phyloP scores from a whole-genome alignment of 2,888 invertebrate species.

The Bedellia somnulentella region DNA sequence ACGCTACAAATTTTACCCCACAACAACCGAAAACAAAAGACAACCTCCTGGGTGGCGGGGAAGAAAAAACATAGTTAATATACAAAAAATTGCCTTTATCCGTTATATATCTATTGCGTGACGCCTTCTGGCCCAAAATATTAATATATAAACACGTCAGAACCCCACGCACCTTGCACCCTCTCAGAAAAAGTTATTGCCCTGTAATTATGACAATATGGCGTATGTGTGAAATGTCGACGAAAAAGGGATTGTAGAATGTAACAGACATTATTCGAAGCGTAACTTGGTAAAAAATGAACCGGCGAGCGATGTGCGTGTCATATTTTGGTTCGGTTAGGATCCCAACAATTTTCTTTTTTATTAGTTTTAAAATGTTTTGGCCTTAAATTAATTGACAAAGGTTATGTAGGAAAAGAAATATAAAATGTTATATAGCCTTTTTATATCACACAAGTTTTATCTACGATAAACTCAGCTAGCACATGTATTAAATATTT shows the following conservation, averaged over 20 bases:
- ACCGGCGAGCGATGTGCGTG: too few relatives aligned
- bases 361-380: neutral
- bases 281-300: neutral
- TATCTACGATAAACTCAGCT: too few relatives aligned
- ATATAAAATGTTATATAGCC: neutral
- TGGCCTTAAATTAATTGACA: neutral
- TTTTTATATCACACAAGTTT: neutral
- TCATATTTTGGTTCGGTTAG: too few relatives aligned
- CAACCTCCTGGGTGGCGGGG: slow-evolving; percentile 7
- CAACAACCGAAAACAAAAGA: too few relatives aligned
- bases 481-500: too few relatives aligned
- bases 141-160: slow-evolving; percentile 20
- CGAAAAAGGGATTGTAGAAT: too few relatives aligned
- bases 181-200: slow-evolving; percentile 15
- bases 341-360: neutral
- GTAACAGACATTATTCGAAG: neutral
- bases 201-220: slow-evolving; percentile 20
- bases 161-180: slow-evolving; percentile 17
- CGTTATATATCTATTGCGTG: slow-evolving; percentile 17
- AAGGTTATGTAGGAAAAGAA: neutral
- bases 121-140: slow-evolving; percentile 20
- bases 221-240: slow-evolving; percentile 9
- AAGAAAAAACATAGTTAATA: slow-evolving; percentile 16
- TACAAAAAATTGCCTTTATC: slow-evolving; percentile 19
- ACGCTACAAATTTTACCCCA: too few relatives aligned